Conservation (phyloP, 2,113 vertebrate genomes). For the Pseudopodoces humilis region DNA sequence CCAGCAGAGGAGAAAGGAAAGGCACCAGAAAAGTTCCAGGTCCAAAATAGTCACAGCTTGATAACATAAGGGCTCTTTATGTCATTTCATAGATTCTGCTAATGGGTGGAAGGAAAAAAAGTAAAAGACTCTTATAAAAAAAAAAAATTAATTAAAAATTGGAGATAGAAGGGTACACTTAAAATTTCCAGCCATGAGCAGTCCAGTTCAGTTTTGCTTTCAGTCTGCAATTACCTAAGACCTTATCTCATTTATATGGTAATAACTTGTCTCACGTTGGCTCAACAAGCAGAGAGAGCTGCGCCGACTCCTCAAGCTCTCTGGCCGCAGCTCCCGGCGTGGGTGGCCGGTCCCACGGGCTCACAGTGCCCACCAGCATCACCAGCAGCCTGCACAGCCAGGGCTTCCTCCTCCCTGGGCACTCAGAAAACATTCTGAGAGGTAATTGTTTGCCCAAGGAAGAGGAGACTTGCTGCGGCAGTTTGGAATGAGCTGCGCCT, state of each 20-base stretch:
- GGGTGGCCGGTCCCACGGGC: slow-evolving; percentile 23
- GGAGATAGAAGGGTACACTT: background rate
- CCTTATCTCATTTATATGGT: slow-evolving; percentile 81
- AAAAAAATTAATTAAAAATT: background rate
- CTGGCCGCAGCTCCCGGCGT: background rate
- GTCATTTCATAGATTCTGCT: background rate
- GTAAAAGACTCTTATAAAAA: background rate
- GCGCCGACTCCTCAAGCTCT: background rate
- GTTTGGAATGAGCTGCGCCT: background rate
- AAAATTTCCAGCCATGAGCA: slow-evolving; percentile 24
- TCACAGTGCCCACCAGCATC: background rate
- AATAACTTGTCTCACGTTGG: slow-evolving; percentile 68
- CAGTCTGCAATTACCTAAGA: slow-evolving; percentile 70
- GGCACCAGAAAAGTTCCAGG: background rate
- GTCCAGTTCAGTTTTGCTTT: slow-evolving; percentile 64
- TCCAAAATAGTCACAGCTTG: background rate
- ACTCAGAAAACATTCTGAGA: background rate
- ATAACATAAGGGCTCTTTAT: background rate
- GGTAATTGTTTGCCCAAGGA: background rate
- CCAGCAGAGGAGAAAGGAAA: background rate
- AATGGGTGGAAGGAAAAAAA: background rate
- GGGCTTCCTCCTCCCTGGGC: background rate
- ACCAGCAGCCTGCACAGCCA: background rate
- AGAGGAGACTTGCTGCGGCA: background rate
- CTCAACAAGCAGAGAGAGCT: slow-evolving; percentile 31